Conservation (phyloP, 2,797 vertebrate species). For the Pygocentrus nattereri region DNA sequence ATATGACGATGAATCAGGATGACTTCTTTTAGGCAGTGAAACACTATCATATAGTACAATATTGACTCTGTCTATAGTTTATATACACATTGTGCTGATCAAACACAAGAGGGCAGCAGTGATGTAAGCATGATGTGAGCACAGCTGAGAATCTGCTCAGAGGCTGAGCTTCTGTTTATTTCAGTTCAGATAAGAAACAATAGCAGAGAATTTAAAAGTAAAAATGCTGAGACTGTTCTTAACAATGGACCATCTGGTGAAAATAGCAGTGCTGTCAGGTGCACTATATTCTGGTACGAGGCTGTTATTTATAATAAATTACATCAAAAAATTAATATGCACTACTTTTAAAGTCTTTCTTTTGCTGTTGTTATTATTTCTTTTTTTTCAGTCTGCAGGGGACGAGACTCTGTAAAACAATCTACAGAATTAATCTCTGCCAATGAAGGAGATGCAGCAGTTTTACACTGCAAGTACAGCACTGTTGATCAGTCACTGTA, state of each 20-base stretch:
- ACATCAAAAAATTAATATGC: too few species aligned
- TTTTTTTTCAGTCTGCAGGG: background rate
- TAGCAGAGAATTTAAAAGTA: background rate
- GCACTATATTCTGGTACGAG: background rate
- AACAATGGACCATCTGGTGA: background rate
- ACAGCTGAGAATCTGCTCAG: background rate
- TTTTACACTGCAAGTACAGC: background rate
- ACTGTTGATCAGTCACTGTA: background rate
- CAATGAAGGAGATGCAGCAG: background rate
- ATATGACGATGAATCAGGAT: too few species aligned
- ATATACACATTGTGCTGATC: too few species aligned
- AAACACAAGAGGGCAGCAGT: constrained; percentile 2
- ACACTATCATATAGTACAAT: too few species aligned
- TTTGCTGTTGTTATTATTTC: background rate
- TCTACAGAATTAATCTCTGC: background rate
- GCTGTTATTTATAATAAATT: background rate
- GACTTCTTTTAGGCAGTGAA: too few species aligned
- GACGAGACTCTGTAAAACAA: background rate
- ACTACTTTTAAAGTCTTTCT: background rate
- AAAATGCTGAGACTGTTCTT: too few species aligned
- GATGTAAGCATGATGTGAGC: background rate
- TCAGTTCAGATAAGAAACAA: background rate
- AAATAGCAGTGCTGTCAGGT: background rate
- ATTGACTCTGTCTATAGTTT: too few species aligned
- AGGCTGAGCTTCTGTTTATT: too few species aligned